Evolutionary conservation across 2,888 invertebrate species (phyloP), one percentile per base, ranked within the genome.

Genomic region (Diplolepis rosae): DNA sequence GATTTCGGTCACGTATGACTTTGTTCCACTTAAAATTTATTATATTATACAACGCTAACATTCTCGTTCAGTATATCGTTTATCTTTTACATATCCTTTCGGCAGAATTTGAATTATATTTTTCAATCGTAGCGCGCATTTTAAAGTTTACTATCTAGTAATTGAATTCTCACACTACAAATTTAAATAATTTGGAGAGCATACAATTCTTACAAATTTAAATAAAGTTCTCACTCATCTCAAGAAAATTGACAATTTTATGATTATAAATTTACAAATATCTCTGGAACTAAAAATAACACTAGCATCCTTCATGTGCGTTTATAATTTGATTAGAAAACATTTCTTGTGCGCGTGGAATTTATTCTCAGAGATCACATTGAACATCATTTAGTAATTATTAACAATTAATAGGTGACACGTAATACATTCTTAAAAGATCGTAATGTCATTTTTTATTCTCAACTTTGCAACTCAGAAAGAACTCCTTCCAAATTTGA

Each of bases 1-100:
- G 82, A 82, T 86, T 82, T 78, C 71, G 72, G 73, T 77, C 70
- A 76, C 74, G 69, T 27, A 35, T 61, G 61, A 61, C 61, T 61
- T 61, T 61, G 61, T 61, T 61, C 61, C 61, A 61, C 61, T 61
- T 54, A 54, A n/a, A 52, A 32, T 54, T 54, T 61, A 61, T 61
- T 39, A 35, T 61, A 61, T 61, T 61, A 56, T 56, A 61, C 61
- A 61, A 61, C 32, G 35, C 35, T 61, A 39, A 61, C 61, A 61
- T 61, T 61, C 61, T 61, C 61, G 51, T 52, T 67, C 35, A 24
- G 11, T n/a, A 28, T 39, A 32, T 66, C 32, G n/a, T 32, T 18
- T 68, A 15, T 51, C n/a, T 30, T 54, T 39, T 69, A 18, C 48
- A 18, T 6, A n/a, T 50, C 13, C 45, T 69, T 6, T 45, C 4